phyloP scores from a whole-genome alignment of 1,140 invertebrate genomes.

The Neomicropteryx cornuta region DNA sequence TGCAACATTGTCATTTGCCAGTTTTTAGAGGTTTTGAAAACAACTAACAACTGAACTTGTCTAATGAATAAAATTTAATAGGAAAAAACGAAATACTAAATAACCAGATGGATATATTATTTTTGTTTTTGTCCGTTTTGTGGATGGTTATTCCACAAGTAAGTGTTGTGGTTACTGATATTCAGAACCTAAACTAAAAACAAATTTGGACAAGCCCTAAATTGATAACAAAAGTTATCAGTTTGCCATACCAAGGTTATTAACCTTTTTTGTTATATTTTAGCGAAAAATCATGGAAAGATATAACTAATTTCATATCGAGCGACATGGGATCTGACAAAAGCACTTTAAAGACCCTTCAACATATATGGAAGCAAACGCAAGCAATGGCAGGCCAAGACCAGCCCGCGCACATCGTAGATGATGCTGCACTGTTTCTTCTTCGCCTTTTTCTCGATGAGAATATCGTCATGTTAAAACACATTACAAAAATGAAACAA shows the following conservation, averaged over 20 bases:
- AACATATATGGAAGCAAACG: constrained; percentile 10
- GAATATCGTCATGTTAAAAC: constrained; percentile 42
- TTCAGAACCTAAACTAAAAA: too few relatives aligned
- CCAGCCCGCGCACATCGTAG: constrained; percentile 40
- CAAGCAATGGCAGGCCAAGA: constrained; percentile 29
- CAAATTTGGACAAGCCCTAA: too few relatives aligned
- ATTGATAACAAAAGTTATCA: background rate
- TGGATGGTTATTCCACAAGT: too few relatives aligned
- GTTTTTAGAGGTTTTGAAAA: too few relatives aligned
- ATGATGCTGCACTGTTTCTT: constrained; percentile 49
- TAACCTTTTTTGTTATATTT: constrained; percentile 7
- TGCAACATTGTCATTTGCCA: too few relatives aligned
- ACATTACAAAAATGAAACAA: constrained; percentile 39
- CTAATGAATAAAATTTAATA: too few relatives aligned
- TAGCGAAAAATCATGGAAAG: constrained; percentile 15
- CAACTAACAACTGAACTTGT: too few relatives aligned
- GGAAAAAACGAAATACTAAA: too few relatives aligned
- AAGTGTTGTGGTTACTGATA: too few relatives aligned
- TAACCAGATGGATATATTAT: too few relatives aligned
- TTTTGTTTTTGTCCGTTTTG: too few relatives aligned
- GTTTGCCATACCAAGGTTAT: background rate
- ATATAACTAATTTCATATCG: constrained; percentile 11
- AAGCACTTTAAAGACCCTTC: constrained; percentile 10
- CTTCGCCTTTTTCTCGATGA: constrained; percentile 50
- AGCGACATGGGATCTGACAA: constrained; percentile 10